These are phyloP conservation scores for Eretmochelys imbricata DNA, from an alignment of 2,113 vertebrate genomes.

Conservation along the genomic window DNA sequence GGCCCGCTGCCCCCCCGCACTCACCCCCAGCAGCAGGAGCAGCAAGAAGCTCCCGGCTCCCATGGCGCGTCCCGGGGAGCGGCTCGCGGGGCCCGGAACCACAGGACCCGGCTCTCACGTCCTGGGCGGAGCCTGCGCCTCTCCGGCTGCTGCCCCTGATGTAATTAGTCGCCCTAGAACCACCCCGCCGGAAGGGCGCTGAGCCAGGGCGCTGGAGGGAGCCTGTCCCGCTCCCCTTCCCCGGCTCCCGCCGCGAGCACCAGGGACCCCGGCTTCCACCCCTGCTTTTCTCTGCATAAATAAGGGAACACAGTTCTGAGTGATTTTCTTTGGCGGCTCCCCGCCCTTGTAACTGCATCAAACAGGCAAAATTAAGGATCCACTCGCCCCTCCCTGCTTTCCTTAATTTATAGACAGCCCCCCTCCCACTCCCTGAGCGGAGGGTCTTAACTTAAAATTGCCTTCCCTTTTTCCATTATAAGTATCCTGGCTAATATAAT, in stretches of 20 bases:
- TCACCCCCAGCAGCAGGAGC: not conserved
- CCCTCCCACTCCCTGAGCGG: not conserved
- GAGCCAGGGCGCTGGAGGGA: not conserved
- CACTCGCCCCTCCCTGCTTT: no score
- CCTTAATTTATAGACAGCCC: not conserved
- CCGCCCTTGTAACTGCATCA: not conserved
- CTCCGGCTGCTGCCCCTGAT: no score
- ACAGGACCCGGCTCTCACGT: not conserved
- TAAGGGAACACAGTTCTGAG: no score
- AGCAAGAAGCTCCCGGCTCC: not conserved
- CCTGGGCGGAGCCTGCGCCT: not conserved
- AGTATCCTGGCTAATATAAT: not conserved
- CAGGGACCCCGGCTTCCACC: no score
- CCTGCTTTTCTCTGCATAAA: no score
- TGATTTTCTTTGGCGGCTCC: not conserved
- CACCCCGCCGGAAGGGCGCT: no score
- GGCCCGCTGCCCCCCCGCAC: not conserved
- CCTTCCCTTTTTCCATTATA: not conserved
- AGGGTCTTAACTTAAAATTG: not conserved
- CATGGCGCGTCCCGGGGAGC: not conserved
- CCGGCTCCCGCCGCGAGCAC: no score
- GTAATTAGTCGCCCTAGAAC: no score
- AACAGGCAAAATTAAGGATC: not conserved
- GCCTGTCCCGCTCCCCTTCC: not conserved
- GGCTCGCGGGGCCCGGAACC: no score